Evolutionary conservation across 2,888 invertebrate species (phyloP), one percentile per base, ranked within the genome.

Genomic region (Patella ulyssiponensis): DNA sequence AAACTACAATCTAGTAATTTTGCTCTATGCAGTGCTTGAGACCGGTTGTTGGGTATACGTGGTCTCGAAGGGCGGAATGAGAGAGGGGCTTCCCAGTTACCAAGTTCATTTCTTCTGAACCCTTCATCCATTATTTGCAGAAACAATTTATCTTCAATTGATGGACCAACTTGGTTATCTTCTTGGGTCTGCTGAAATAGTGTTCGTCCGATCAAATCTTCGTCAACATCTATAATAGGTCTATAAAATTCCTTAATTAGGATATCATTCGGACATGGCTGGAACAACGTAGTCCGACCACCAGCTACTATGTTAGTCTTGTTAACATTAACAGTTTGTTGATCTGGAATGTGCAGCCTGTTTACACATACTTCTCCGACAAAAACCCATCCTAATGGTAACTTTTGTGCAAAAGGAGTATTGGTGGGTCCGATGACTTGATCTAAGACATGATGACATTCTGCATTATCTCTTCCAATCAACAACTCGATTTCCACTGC

Each of bases 81-180:
- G 17, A 83, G 74, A 1, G 81, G 80, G 3, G 77, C 74, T 5
- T 70, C 54, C 80, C 78, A 80, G n/a, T 76, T 71, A 17, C 78
- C 76, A 12, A 70, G 53, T 51, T 14, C 12, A 12, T 58, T 72
- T 75, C 73, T 73, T 1, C 17, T 14, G 12, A 78, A 71, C 54
- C 71, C 70, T 58, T 77, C 20, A 12, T 79, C 73, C 78, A 81
- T 81, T 17, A 74, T 56, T 2, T 58, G 5, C 7, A 82, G 64
- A 33, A 82, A 82, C 14, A 75, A 23, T 33, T 72, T 72, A 52
- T 81, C 81, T 58, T 82, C 82, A 5, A 76, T 15, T 14, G 82
- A 82, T 15, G 53, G 20, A 14, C 74, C 71, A 1, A 70, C 56
- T 27, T 74, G 74, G 15, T 82, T 74, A 58, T 82, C 82, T 14